Evolutionary conservation across 2,888 invertebrate genomes (phyloP).

Genomic region (Conistra vaccinii): DNA sequence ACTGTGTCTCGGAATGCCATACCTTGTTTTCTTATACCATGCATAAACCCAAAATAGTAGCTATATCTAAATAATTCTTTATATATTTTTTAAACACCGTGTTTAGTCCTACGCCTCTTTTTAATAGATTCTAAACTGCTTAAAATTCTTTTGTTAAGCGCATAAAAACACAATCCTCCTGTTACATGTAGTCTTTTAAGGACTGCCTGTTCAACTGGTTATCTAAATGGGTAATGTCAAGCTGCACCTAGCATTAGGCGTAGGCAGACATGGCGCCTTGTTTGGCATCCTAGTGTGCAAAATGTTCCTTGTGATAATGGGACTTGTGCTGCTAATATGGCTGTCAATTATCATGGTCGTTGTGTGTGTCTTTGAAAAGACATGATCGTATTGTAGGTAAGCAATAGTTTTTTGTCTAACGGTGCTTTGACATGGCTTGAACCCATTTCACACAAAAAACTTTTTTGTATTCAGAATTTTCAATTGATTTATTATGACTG

Average conservation of each 20-base stretch:
- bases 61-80: conserved; percentile 7
- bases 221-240: conserved; percentile 57
- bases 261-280: conserved; percentile 57
- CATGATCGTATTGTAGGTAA: background rate
- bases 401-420: background rate
- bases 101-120: background rate
- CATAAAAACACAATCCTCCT: conserved; percentile 30
- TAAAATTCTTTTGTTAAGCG: conserved; percentile 18
- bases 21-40: too few species aligned
- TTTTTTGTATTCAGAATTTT: conserved; percentile 24
- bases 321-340: conserved; percentile 35
- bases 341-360: conserved; percentile 1
- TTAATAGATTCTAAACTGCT: conserved; percentile 20
- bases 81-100: background rate
- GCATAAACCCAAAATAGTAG: too few species aligned
- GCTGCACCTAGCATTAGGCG: conserved; percentile 45
- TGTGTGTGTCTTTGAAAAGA: background rate
- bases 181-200: conserved; percentile 48
- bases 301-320: conserved; percentile 48
- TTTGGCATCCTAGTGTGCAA: conserved; percentile 44
- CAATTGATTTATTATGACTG: conserved; percentile 20
- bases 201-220: conserved; percentile 56
- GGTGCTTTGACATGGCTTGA: conserved; percentile 30
- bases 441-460: conserved; percentile 13
- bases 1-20: too few species aligned